A percentile compares a stretch with the other conserved stretches of the same genome.
phyloP scores from a whole-genome alignment of 2,888 invertebrate species.

The Drosophila nr. perissopoda region DNA sequence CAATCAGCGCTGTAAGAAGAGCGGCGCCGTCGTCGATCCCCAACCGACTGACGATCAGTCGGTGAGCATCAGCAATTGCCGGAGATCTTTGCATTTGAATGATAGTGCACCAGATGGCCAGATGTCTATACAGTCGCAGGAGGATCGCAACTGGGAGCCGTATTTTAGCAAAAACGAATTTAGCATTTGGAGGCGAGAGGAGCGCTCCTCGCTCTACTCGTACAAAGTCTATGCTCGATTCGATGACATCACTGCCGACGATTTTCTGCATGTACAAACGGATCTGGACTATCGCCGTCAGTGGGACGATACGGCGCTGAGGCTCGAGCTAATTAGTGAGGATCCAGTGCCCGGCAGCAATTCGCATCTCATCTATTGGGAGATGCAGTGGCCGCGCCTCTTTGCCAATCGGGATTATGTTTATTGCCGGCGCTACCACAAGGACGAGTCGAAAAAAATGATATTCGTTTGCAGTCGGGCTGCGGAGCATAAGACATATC shows the following conservation, averaged over 20 bases:
- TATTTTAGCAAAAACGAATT: conserved; percentile 92
- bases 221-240: conserved; percentile 95
- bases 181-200: conserved; percentile 92
- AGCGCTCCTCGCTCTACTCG: conserved; percentile 89
- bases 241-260: conserved; percentile 90
- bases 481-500: conserved; percentile 89
- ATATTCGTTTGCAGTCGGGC: conserved; percentile 89
- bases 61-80: conserved; percentile 86
- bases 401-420: conserved; percentile 95
- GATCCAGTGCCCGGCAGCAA: conserved; percentile 87
- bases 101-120: conserved; percentile 41
- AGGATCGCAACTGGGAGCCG: conserved; percentile 86
- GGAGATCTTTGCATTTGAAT: conserved; percentile 33
- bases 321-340: conserved; percentile 89
- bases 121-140: conserved; percentile 63
- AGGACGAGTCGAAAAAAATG: conserved; percentile 87
- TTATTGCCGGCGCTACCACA: conserved; percentile 89
- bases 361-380: conserved; percentile 94
- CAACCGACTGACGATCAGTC: conserved; percentile 54
- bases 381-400: conserved; percentile 93
- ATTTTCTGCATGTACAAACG: conserved; percentile 93
- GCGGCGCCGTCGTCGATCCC: conserved; percentile 14
- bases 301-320: conserved; percentile 92
- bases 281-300: conserved; percentile 91
- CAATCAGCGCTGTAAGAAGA: conserved; percentile 71